Conservation (phyloP, 1,140 invertebrate genomes). For the Drosophila equinoxialis region DNA sequence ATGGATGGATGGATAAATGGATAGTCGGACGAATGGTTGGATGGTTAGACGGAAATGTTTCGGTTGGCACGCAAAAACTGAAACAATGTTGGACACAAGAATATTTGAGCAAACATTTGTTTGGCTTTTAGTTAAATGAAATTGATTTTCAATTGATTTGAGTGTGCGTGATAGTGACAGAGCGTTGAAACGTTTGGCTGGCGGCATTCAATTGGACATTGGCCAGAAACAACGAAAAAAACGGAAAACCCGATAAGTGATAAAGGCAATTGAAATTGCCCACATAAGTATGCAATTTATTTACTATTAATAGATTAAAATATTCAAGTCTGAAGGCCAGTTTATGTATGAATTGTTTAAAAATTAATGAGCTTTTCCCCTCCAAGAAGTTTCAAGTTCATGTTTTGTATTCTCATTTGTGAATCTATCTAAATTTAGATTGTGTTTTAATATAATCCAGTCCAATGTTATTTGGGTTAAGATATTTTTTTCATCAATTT, state of each 20-base stretch:
- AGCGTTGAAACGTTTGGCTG: not conserved
- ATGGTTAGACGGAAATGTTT: slow-evolving; percentile 34
- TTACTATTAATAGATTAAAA: too few relatives aligned
- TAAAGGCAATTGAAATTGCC: too few relatives aligned
- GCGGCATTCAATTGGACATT: slow-evolving; percentile 12
- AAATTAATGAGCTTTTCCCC: too few relatives aligned
- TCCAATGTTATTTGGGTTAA: not conserved
- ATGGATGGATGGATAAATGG: not conserved
- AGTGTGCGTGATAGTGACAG: slow-evolving; percentile 44
- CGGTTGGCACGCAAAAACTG: not conserved
- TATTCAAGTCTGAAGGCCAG: too few relatives aligned
- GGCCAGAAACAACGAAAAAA: not conserved
- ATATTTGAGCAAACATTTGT: slow-evolving; percentile 57
- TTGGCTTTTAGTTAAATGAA: slow-evolving; percentile 76
- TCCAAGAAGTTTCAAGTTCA: too few relatives aligned
- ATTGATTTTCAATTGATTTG: slow-evolving; percentile 76
- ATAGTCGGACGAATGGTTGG: not conserved
- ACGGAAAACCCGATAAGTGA: slow-evolving; percentile 20
- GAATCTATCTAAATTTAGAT: too few relatives aligned
- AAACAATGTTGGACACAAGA: slow-evolving; percentile 39
- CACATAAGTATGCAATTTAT: too few relatives aligned
- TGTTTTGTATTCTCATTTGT: too few relatives aligned
- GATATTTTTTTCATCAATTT: not conserved
- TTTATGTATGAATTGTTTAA: too few relatives aligned
- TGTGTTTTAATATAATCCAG: too few relatives aligned